Evolutionary conservation across 2,113 vertebrate genomes (phyloP), one percentile per base, ranked within the genome.

Genomic region (Colistium nudipinnis): DNA sequence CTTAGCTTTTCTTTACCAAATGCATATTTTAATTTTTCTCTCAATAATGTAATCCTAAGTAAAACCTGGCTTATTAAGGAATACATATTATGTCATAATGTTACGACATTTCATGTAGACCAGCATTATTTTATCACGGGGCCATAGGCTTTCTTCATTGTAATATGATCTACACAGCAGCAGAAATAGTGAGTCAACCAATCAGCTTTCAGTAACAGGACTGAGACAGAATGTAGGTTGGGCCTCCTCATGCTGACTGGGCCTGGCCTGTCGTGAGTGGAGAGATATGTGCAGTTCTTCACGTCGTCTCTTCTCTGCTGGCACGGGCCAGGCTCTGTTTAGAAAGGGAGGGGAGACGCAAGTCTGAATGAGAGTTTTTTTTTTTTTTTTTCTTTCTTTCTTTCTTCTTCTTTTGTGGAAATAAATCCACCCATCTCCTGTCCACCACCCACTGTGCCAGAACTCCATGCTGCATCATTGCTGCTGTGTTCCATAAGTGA

Each of bases 201-300:
- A 81, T 83, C 52, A 33, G 70, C 57, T 73, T 33, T 54, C 11
- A 43, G 10, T 31, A 54, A 33, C 39, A 20, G 16, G 51, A 38
- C 49, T 68, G 59, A 41, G 64, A 24, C 11, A 0, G 0, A 69
- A 62, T 51, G 71, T 70, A 54, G 83, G 71, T 1, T 12, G 62
- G 71, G 39, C 70, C 45, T 70, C 22, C 54, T 39, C 71, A 65
- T 45, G 63, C 78, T 71, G 44, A 48, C 52, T 19, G 53, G 64
- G 65, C 31, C 16, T 17, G 19, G 33, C 61, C 54, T 19, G 2
- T 14, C 25, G 39, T 36, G 36, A 52, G 41, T 33, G 20, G 4
- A 1, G 56, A 45, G 72, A 27, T 71, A 80, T 87, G 87, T 92
- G 91, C 90, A 78, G 76, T 74, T 89, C 71, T 56, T 90, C 92